These are phyloP conservation scores for Tortricodes alternella DNA, from an alignment of 2,888 invertebrate species.

Conservation along the genomic window DNA sequence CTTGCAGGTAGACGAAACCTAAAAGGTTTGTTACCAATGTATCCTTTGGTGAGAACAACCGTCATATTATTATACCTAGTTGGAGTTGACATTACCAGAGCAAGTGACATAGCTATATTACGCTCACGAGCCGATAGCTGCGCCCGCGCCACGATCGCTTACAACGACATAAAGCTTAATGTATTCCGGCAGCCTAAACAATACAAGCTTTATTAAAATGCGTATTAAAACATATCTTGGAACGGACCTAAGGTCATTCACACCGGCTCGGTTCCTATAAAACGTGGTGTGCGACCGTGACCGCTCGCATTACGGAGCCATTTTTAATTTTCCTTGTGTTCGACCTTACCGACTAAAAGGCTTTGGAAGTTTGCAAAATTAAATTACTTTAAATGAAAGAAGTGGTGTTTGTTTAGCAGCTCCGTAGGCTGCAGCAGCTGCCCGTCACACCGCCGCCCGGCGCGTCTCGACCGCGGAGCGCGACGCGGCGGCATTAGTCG, in stretches of 20 bases:
- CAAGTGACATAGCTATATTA: conserved; percentile 26
- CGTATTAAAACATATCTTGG: conserved; percentile 73
- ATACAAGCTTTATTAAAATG: conserved; percentile 75
- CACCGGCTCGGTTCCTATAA: conserved; percentile 58
- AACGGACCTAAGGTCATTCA: conserved; percentile 71
- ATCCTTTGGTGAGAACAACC: not conserved
- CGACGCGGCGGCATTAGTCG: conserved; percentile 46
- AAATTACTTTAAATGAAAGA: conserved; percentile 22
- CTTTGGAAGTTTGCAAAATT: conserved; percentile 33
- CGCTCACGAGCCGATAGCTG: conserved; percentile 9
- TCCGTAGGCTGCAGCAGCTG: conserved; percentile 34
- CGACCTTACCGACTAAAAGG: conserved; percentile 27
- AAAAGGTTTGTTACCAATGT: no score
- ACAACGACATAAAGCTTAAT: conserved; percentile 58
- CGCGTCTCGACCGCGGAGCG: conserved; percentile 38
- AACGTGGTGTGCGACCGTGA: conserved; percentile 65
- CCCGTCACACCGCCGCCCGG: conserved; percentile 35
- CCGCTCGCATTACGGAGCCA: conserved; percentile 52
- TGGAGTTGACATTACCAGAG: not conserved
- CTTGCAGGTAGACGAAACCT: no score
- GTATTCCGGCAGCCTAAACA: conserved; percentile 69
- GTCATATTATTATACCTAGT: no score
- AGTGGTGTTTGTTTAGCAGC: conserved; percentile 36
- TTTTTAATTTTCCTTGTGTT: conserved; percentile 47
- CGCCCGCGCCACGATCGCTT: conserved; percentile 36